Evolutionary conservation across 2,888 invertebrate species (phyloP).

Genomic region (Resseliella maxima): DNA sequence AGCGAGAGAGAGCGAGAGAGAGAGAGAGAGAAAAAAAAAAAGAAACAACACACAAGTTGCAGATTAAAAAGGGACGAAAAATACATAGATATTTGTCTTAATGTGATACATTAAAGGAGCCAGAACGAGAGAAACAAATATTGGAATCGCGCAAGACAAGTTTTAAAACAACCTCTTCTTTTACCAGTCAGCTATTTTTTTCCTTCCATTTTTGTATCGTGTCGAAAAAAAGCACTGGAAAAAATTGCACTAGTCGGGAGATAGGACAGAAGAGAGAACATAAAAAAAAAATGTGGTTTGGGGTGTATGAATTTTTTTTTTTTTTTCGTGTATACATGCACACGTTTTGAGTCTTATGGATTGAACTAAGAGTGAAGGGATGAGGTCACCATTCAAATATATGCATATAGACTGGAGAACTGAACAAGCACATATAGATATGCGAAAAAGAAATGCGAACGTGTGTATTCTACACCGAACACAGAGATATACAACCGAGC

Average conservation of each 20-base stretch:
- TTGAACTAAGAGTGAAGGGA: neutral
- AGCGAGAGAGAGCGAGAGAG: no score
- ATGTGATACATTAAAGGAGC: constrained; percentile 42
- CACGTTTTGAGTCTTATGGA: constrained; percentile 45
- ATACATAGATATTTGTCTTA: constrained; percentile 56
- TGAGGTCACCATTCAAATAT: constrained; percentile 38
- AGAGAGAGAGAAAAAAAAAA: no score
- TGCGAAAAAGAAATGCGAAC: constrained; percentile 41
- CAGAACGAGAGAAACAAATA: constrained; percentile 55
- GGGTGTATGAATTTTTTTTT: constrained; percentile 14
- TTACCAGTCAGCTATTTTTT: constrained; percentile 42
- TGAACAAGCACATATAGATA: constrained; percentile 1
- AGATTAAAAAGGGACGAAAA: constrained; percentile 55
- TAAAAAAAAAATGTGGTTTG: constrained; percentile 13
- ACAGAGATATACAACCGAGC: neutral
- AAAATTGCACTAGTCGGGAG: constrained; percentile 5
- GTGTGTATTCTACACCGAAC: neutral
- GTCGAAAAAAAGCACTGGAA: constrained; percentile 47
- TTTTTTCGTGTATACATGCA: constrained; percentile 19
- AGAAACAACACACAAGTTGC: no score
- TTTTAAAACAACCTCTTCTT: constrained; percentile 56
- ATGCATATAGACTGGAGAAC: constrained; percentile 43
- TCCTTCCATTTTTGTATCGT: constrained; percentile 37
- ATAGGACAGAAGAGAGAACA: neutral
- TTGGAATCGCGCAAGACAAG: constrained; percentile 56